Base-by-base conservation (phyloP, 1,140 invertebrate genomes). In the Euura lappo region DNA sequence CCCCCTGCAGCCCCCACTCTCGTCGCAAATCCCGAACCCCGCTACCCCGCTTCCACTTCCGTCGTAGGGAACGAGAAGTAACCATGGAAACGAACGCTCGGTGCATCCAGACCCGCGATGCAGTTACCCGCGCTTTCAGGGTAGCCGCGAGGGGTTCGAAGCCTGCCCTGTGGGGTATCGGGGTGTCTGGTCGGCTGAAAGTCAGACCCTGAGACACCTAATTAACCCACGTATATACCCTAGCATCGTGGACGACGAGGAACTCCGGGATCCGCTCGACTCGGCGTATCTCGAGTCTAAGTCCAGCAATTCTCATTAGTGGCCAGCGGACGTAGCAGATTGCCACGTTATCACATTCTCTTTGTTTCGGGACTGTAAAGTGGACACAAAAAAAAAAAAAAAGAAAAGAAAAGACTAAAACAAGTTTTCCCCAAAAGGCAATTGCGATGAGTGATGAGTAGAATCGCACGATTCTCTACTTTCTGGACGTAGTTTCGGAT, bases 21-120 rank as follows among this genome's bases (percentile, higher is more conserved):
- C 10, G 11, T 64, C 51, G 4, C 66, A 11, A n/a, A 60, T 60
- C 13, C 5, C 51, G 51, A 60, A 28, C 28, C 51, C 13, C 51
- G 4, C 51, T 2, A 8, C 51, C 13, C 51, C 6, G 3, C 13
- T n/a, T 28, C 3, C 51, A n/a, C 51, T 60, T 60, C 51, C 51
- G 51, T 60, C 13, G 3, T 11, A 60, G 51, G 51, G 51, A 60
- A 60, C 8, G 13, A 60, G 51, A 28, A 28, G 51, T 60, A 60
- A 60, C 51, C 51, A 60, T 60, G 51, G 51, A 5, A 60, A 60
- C 51, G 51, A 60, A 60, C 51, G 51, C 51, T 60, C 51, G 51
- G 51, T 60, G 51, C 51, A 60, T 60, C 51, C 51, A 60, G 2
- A 60, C 51, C 51, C 51, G 51, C 51, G 51, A 60, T 60, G 51